These are phyloP conservation scores for Ptychadena robeensis DNA, from an alignment of 2,797 vertebrate genomes.

Conservation along the genomic window DNA sequence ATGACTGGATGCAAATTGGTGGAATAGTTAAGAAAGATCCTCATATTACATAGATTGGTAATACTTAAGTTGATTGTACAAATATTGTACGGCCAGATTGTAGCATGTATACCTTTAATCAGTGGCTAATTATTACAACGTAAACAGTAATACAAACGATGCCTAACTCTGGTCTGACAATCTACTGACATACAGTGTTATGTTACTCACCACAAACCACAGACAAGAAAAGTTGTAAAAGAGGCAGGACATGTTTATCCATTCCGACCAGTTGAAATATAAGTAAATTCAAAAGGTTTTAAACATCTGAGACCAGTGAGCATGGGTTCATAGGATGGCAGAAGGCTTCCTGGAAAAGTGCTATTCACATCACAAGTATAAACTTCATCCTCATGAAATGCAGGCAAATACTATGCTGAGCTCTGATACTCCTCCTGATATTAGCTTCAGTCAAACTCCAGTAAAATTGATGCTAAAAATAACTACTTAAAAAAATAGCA, in stretches of 20 bases:
- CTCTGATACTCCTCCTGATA: too few species aligned
- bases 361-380: constrained; percentile 15
- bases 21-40: too few species aligned
- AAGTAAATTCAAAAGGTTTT: background rate
- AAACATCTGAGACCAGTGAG: constrained; percentile 3
- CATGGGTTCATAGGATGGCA: background rate
- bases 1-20: too few species aligned
- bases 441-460: constrained; percentile 1
- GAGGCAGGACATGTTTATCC: constrained; percentile 42
- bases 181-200: background rate
- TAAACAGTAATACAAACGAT: background rate
- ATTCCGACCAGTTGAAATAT: constrained; percentile 1
- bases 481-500: background rate
- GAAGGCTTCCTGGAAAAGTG: constrained; percentile 11
- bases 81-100: too few species aligned
- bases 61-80: too few species aligned
- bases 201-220: constrained; percentile 46
- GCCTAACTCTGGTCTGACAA: background rate
- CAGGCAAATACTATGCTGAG: background rate
- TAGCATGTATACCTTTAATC: too few species aligned
- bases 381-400: constrained; percentile 22
- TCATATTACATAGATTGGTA: too few species aligned
- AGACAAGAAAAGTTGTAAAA: constrained; percentile 40
- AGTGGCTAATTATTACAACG: background rate
- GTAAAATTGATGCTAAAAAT: background rate